These are phyloP conservation scores for Schizotus pectinicornis DNA, from an alignment of 2,888 invertebrate genomes.

Conservation along the genomic window DNA sequence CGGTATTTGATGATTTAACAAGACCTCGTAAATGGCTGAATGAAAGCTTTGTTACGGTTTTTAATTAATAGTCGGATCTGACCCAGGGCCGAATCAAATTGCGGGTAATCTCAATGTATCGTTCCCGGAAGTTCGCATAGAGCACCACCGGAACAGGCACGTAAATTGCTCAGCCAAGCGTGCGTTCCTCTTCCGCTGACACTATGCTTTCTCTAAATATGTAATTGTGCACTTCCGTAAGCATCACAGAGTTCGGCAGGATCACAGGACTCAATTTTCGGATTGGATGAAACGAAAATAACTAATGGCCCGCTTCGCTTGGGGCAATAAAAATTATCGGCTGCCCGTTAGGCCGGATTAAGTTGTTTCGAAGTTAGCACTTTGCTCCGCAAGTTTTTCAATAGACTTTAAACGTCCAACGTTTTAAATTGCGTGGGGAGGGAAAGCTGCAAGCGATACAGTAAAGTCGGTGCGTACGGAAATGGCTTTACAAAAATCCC, in stretches of 20 bases:
- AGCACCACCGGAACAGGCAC: slow-evolving; percentile 27
- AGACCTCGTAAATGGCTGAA: no score
- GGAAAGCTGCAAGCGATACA: slow-evolving; percentile 15
- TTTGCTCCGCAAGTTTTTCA: slow-evolving; percentile 14
- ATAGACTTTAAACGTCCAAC: slow-evolving; percentile 13
- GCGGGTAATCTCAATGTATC: not conserved
- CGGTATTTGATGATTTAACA: no score
- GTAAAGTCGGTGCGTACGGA: slow-evolving; percentile 21
- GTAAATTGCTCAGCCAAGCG: slow-evolving; percentile 25
- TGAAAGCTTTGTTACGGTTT: no score
- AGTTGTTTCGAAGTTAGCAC: no score
- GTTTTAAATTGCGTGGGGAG: slow-evolving; percentile 20
- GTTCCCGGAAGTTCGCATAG: slow-evolving; percentile 14
- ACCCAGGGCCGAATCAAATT: no score
- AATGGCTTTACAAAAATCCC: slow-evolving; percentile 32
- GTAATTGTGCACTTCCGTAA: slow-evolving; percentile 26
- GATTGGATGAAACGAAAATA: not conserved
- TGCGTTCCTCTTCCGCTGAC: slow-evolving; percentile 26
- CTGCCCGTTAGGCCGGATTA: no score
- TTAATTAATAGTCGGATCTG: no score
- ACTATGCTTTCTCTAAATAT: slow-evolving; percentile 10
- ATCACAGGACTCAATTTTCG: not conserved
- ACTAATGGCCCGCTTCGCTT: not conserved
- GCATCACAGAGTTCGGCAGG: slow-evolving; percentile 3
- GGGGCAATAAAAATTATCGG: no score